Evolutionary conservation across 1,140 invertebrate genomes (phyloP).

Genomic region (Tachypleus tridentatus): DNA sequence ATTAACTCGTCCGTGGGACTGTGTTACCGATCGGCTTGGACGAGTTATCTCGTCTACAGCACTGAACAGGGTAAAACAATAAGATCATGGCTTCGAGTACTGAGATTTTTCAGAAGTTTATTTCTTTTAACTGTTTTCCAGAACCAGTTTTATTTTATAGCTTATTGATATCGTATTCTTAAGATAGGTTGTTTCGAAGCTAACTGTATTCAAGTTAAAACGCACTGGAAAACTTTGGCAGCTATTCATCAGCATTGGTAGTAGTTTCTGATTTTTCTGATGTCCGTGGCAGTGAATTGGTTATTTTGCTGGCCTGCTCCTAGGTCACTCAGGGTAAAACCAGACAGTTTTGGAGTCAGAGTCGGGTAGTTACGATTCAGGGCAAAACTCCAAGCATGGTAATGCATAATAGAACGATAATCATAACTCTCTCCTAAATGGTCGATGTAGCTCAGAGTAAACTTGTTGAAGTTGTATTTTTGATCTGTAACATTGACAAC

Average conservation of each 20-base stretch:
- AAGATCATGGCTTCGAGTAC: no score
- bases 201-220: no score
- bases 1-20: no score
- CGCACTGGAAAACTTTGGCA: no score
- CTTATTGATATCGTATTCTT: no score
- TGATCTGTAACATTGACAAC: constrained; percentile 25
- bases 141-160: background rate
- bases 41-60: no score
- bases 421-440: constrained; percentile 39
- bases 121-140: background rate
- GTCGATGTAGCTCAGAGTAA: constrained; percentile 30
- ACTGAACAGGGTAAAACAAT: no score
- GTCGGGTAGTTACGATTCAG: constrained; percentile 38
- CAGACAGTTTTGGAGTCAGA: constrained; percentile 31
- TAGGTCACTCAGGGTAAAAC: background rate
- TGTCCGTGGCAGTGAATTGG: constrained; percentile 8
- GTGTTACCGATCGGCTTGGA: no score
- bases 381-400: constrained; percentile 41
- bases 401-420: constrained; percentile 43
- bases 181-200: no score
- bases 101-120: background rate
- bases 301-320: constrained; percentile 8
- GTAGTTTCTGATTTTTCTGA: constrained; percentile 15
- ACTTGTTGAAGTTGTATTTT: constrained; percentile 39
- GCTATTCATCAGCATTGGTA: constrained; percentile 9